These are phyloP conservation scores for Elephas maximus DNA, from an alignment of 2,113 vertebrate genomes.

Conservation along the genomic window DNA sequence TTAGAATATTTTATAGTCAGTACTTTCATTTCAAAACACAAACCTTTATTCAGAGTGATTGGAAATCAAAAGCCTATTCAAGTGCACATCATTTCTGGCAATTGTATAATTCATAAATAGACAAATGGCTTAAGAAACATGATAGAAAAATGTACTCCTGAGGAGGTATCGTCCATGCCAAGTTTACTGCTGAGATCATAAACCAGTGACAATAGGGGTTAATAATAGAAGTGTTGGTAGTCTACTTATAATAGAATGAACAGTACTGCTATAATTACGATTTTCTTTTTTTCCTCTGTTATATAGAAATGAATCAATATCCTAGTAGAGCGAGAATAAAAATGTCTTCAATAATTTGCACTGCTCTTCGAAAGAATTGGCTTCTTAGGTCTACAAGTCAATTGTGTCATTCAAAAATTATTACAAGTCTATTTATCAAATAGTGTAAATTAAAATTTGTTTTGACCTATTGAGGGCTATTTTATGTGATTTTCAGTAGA, in stretches of 20 bases:
- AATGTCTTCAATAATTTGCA: conserved; percentile 85
- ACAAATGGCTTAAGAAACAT: conserved; percentile 78
- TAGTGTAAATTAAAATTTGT: conserved; percentile 85
- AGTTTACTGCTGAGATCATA: conserved; percentile 81
- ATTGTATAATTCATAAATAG: conserved; percentile 82
- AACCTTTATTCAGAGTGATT: conserved; percentile 74
- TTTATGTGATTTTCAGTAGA: conserved; percentile 80
- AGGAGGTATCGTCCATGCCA: conserved; percentile 77
- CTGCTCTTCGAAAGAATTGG: conserved; percentile 74
- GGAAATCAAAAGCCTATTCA: conserved; percentile 80
- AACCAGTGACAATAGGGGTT: conserved; percentile 84
- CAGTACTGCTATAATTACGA: conserved; percentile 83
- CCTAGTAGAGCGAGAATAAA: conserved; percentile 81
- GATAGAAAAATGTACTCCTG: conserved; percentile 74
- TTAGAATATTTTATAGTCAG: conserved; percentile 64
- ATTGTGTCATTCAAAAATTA: conserved; percentile 85
- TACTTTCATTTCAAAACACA: conserved; percentile 69
- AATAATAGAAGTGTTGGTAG: conserved; percentile 82
- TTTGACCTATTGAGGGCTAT: conserved; percentile 71
- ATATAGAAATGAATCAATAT: conserved; percentile 88
- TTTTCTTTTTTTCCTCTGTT: conserved; percentile 85
- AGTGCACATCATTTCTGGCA: conserved; percentile 80
- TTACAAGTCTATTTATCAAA: conserved; percentile 83
- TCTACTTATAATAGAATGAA: conserved; percentile 79
- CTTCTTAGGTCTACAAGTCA: conserved; percentile 83